These are phyloP conservation scores for Oncopodura yosiiana DNA, from an alignment of 1,140 invertebrate genomes.

Conservation along the genomic window DNA sequence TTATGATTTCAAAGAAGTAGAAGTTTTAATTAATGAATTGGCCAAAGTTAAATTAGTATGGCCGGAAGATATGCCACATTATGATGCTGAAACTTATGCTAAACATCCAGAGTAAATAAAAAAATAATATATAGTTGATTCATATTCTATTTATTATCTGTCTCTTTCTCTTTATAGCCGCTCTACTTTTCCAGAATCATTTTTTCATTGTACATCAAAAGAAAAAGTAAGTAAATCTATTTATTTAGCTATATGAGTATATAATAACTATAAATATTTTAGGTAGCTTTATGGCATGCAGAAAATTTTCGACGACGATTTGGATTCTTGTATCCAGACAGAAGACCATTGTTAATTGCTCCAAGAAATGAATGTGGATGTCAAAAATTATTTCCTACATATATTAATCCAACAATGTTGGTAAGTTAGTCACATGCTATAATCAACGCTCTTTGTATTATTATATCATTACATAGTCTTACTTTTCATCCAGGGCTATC, in stretches of 20 bases:
- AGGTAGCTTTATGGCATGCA: constrained; percentile 59
- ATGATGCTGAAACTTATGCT: constrained; percentile 15
- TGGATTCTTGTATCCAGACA: constrained; percentile 51
- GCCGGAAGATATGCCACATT: constrained; percentile 28
- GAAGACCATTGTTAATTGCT: constrained; percentile 62
- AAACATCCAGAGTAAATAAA: constrained; percentile 14
- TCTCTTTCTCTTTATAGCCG: neutral
- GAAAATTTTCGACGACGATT: constrained; percentile 78
- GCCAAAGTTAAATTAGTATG: constrained; percentile 29
- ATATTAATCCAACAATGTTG: constrained; percentile 24
- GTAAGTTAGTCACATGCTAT: too few relatives aligned
- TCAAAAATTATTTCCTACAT: constrained; percentile 34
- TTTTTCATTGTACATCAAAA: constrained; percentile 60
- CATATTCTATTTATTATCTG: neutral
- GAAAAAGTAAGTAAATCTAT: too few relatives aligned
- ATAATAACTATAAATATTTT: too few relatives aligned
- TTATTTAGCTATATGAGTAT: too few relatives aligned
- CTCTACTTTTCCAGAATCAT: constrained; percentile 52
- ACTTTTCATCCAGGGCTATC: too few relatives aligned
- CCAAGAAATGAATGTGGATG: constrained; percentile 64
- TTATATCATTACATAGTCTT: too few relatives aligned
- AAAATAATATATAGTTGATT: neutral
- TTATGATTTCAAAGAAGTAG: constrained; percentile 20
- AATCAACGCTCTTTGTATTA: too few relatives aligned
- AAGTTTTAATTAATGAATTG: constrained; percentile 24